A percentile compares a stretch with the other conserved stretches of the same genome.
Evolutionary conservation across 2,113 vertebrate genomes (phyloP).

Genomic region (Origma solitaria): DNA sequence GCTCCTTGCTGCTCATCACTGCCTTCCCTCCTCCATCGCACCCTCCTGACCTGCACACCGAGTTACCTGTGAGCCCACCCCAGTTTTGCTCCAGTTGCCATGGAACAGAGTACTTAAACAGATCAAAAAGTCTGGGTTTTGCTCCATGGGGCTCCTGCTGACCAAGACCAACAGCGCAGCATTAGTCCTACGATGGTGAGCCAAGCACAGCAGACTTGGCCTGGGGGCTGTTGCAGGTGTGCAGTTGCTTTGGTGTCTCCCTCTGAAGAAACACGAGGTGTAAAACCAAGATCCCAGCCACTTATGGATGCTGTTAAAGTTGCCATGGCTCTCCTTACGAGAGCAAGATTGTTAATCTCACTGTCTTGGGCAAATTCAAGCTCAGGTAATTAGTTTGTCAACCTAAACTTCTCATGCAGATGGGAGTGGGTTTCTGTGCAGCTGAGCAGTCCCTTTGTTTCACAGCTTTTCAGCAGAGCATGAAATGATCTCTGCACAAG

Average conservation of each 20-base stretch:
- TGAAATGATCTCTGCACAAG: background rate
- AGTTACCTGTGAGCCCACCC: background rate
- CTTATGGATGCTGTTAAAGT: background rate
- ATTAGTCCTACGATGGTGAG: too few relatives aligned
- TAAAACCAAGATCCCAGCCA: background rate
- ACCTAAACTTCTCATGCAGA: background rate
- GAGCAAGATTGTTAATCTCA: background rate
- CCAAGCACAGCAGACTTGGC: background rate
- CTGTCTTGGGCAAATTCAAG: background rate
- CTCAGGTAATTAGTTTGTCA: background rate
- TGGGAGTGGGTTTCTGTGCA: background rate
- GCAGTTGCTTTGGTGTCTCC: background rate
- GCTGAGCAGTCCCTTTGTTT: background rate
- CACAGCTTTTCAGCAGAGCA: background rate
- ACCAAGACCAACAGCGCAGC: background rate
- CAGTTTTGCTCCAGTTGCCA: rapidly evolving
- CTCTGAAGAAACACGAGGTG: background rate
- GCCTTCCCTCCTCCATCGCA: background rate
- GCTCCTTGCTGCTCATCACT: background rate
- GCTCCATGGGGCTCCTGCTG: background rate
- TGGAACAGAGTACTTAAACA: background rate
- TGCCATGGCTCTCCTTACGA: background rate
- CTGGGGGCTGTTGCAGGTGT: rapidly evolving
- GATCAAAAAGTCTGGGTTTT: background rate
- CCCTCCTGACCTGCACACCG: background rate